phyloP scores from a whole-genome alignment of 2,888 invertebrate species.

The Hypercompe scribonia region DNA sequence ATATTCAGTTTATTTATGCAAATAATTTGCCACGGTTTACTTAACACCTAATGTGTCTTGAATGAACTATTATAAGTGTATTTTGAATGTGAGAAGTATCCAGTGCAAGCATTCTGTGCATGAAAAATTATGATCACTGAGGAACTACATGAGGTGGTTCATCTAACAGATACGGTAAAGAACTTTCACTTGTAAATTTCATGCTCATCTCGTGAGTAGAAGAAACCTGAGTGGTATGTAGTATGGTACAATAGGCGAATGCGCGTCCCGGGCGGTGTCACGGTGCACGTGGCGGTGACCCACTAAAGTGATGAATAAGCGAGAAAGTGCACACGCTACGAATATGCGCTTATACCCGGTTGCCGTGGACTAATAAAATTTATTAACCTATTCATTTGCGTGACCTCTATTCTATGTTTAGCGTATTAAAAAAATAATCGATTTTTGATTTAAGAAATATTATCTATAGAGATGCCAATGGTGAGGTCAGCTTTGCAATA shows the following conservation, averaged over 20 bases:
- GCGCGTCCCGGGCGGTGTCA: constrained; percentile 56
- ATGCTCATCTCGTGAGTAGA: constrained; percentile 66
- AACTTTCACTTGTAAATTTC: constrained; percentile 76
- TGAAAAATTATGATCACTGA: constrained; percentile 15
- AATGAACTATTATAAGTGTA: constrained; percentile 33
- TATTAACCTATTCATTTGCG: constrained; percentile 59
- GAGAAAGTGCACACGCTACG: constrained; percentile 70
- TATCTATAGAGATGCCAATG: constrained; percentile 37
- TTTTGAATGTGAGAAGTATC: constrained; percentile 19
- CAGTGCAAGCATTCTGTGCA: not conserved
- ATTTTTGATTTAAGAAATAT: constrained; percentile 23
- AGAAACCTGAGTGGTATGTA: constrained; percentile 65
- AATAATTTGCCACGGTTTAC: constrained; percentile 38
- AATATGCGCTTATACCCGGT: constrained; percentile 49
- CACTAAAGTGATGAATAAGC: constrained; percentile 77
- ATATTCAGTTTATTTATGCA: constrained; percentile 45
- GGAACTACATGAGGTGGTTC: constrained; percentile 14
- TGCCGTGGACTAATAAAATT: constrained; percentile 56
- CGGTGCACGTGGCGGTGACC: constrained; percentile 67
- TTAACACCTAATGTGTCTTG: constrained; percentile 41
- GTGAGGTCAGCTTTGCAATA: constrained; percentile 23
- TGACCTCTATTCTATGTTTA: constrained; percentile 53
- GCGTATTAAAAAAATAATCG: constrained; percentile 41
- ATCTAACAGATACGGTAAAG: constrained; percentile 17
- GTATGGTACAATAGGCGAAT: constrained; percentile 70